These are phyloP conservation scores for Craniophora ligustri DNA, from an alignment of 2,888 invertebrate species.

Conservation along the genomic window DNA sequence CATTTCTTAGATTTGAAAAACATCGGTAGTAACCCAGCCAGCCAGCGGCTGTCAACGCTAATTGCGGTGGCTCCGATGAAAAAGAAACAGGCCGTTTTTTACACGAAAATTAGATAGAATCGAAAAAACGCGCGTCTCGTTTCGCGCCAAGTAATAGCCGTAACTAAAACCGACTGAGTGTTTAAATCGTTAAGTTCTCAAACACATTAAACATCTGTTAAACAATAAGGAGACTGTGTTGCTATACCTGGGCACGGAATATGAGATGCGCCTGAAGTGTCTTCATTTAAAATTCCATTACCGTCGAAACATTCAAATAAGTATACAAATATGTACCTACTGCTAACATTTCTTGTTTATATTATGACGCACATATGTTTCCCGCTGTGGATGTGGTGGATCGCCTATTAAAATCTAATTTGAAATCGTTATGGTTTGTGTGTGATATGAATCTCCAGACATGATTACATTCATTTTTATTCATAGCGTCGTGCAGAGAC, in stretches of 20 bases:
- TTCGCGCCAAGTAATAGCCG: slow-evolving; percentile 1
- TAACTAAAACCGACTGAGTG: slow-evolving; percentile 6
- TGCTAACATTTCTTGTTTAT: slow-evolving; percentile 35
- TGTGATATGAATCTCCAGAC: slow-evolving; percentile 70
- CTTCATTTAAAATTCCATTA: slow-evolving; percentile 53
- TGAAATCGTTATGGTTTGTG: slow-evolving; percentile 59
- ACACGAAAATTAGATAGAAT: slow-evolving; percentile 10
- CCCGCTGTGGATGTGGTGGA: slow-evolving; percentile 48
- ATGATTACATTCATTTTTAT: slow-evolving; percentile 70
- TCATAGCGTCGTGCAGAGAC: slow-evolving; percentile 63
- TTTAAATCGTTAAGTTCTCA: slow-evolving; percentile 6
- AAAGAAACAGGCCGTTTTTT: slow-evolving; percentile 12
- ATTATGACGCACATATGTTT: slow-evolving; percentile 27
- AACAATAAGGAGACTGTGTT: slow-evolving; percentile 21
- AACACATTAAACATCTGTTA: slow-evolving; percentile 25
- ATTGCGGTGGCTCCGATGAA: neutral
- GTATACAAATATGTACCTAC: slow-evolving; percentile 23
- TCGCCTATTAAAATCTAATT: slow-evolving; percentile 59
- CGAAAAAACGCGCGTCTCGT: slow-evolving; percentile 5
- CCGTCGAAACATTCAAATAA: slow-evolving; percentile 39
- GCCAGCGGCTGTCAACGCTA: neutral
- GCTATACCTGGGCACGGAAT: slow-evolving; percentile 28
- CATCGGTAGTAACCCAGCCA: neutral
- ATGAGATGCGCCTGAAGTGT: slow-evolving; percentile 24
- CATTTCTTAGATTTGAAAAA: neutral